Percentiles rank a stretch among this genome's conserved stretches.
phyloP scores from a whole-genome alignment of 2,113 vertebrate genomes.

The Stegostoma tigrinum region DNA sequence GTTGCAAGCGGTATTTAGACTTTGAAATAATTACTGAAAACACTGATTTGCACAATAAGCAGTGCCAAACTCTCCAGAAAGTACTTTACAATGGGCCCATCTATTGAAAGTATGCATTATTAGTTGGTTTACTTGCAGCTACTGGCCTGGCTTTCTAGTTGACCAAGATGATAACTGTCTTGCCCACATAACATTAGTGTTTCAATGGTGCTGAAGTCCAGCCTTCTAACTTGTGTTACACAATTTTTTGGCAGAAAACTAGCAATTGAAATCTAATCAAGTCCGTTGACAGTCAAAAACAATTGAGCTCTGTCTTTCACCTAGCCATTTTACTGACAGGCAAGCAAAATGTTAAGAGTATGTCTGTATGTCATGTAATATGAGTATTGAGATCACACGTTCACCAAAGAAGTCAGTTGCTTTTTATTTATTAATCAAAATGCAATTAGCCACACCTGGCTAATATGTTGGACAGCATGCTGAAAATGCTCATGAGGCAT shows the following conservation, averaged over 20 bases:
- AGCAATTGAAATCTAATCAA: neutral
- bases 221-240: neutral
- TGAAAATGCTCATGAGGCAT: slow-evolving; percentile 45
- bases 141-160: neutral
- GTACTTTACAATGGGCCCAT: neutral
- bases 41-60: neutral
- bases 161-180: neutral
- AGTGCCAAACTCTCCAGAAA: neutral
- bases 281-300: neutral
- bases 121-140: neutral
- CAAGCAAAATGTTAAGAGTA: neutral
- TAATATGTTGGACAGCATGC: neutral
- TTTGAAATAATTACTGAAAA: neutral
- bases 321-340: neutral
- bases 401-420: neutral
- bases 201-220: neutral
- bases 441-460: neutral
- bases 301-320: neutral
- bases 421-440: neutral
- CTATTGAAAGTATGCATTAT: neutral
- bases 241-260: neutral
- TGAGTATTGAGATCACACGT: neutral
- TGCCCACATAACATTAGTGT: neutral
- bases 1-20: neutral
- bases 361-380: neutral